Evolutionary conservation across 2,113 vertebrate genomes (phyloP).

Genomic region (Bos taurus): ARS-UCD2.0 NC_037330.1:92848001-92848500

Average conservation of each 20-base stretch:
- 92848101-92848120: background rate
- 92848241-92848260: background rate
- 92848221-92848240: background rate
- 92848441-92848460: background rate
- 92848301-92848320: background rate
- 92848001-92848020: background rate
- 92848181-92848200: background rate
- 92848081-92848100: background rate
- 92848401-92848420: background rate
- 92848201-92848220: background rate
- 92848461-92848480: background rate
- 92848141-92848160: background rate
- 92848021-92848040: background rate
- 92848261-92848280: background rate
- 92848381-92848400: accelerated
- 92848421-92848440: background rate
- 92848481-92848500: background rate
- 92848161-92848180: background rate
- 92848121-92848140: background rate
- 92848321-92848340: background rate
- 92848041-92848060: background rate
- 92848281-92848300: accelerated
- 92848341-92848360: background rate
- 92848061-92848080: background rate
- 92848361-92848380: background rate